A percentile compares a stretch with the other conserved stretches of the same genome.
Evolutionary conservation across 2,888 invertebrate species (phyloP).

Genomic region (Adineta ricciae): DNA sequence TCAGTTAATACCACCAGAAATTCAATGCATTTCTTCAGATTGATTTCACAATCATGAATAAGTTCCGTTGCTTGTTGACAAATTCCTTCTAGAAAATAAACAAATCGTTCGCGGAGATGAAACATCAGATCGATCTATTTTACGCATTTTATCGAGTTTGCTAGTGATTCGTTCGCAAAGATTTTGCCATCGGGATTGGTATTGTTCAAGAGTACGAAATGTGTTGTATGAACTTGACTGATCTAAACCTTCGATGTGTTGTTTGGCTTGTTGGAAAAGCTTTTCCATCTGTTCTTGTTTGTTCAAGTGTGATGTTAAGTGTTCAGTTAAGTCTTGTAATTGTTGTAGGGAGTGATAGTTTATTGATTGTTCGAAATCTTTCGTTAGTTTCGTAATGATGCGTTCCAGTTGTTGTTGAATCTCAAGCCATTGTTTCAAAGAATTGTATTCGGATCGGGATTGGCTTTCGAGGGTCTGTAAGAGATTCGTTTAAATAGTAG

Average conservation of each 20-base stretch:
- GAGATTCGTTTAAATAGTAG: background rate
- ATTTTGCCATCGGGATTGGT: background rate
- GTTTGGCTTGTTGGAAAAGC: background rate
- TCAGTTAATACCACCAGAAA: background rate
- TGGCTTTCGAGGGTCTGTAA: background rate
- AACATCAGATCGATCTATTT: background rate
- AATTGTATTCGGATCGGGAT: background rate
- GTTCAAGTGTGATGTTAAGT: background rate
- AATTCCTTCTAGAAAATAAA: background rate
- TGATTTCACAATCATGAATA: background rate
- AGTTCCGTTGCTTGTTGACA: background rate
- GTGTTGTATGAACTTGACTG: background rate
- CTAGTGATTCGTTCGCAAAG: background rate
- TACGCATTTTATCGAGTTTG: background rate
- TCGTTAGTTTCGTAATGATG: background rate
- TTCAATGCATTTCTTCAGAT: background rate
- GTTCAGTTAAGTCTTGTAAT: background rate
- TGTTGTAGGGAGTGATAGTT: background rate
- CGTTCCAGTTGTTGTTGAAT: background rate
- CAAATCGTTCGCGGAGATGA: background rate
- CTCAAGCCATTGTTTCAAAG: constrained; percentile 8
- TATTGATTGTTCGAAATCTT: background rate
- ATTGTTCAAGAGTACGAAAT: background rate
- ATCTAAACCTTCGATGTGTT: background rate
- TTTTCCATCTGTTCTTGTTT: background rate